Evolutionary conservation across 2,113 vertebrate species (phyloP), one percentile per base, ranked within the genome.

Genomic region (Tetrax tetrax): DNA sequence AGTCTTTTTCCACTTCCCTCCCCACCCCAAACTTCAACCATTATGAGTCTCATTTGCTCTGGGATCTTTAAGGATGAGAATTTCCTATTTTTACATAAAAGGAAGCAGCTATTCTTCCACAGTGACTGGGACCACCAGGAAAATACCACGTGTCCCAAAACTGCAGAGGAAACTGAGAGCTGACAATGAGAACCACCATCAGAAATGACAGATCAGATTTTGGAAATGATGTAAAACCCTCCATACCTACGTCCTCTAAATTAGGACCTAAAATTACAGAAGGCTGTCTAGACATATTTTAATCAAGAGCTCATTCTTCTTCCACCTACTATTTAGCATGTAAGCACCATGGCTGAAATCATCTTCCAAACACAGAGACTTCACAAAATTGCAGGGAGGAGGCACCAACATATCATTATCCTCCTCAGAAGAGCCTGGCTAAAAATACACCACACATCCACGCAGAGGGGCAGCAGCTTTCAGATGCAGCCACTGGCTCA

Each of bases 311-410:
- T 95, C 80, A 12, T 92, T 88, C 88, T 96, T 90, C 77, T 88
- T 41, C 66, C 2, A 41, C 60, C 80, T 89, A 51, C 60, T 91
- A 28, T 81, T 95, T 64, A 95, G 19, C 64, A 19, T 56, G 76
- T 47, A 68, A 95, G 83, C n/a, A 50, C 80, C 89, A 28, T 14
- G 64, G 35, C 85, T 95, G 95, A 90, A 86, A 83, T 90, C 38
- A 72, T 71, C 57, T 87, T 56, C 89, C 76, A 87, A 68, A 53
- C 12, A 27, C 86, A 43, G 75, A 88, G 79, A n/a, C 35, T 78
- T 83, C 29, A 38, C 6, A 5, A 87, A 95, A 96, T 94, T 95
- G 93, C 95, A 94, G 96, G 95, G 94, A 94, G 57, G 72, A 90
- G 68, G 13, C 74, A 63, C 41, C 83, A 84, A 54, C 9, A 1